phyloP scores from a whole-genome alignment of 1,140 invertebrate species.

The Heliconius eleuchia region DNA sequence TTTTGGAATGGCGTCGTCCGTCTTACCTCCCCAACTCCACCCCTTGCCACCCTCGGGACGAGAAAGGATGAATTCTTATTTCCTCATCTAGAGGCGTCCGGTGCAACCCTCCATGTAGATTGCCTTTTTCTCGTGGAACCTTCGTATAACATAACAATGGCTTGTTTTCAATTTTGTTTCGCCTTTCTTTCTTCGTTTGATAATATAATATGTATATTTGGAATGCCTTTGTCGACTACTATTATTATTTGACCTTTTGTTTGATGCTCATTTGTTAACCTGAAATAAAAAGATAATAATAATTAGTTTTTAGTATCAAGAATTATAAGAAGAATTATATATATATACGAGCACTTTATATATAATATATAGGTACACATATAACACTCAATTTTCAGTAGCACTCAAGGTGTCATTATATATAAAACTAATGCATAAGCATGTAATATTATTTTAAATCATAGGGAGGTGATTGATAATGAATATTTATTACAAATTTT shows the following conservation, averaged over 20 bases:
- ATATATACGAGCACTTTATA: no score
- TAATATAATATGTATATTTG: constrained; percentile 50
- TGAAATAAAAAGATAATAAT: no score
- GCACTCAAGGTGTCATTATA: no score
- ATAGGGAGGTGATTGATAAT: no score
- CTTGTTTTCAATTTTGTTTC: constrained; percentile 80
- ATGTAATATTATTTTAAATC: no score
- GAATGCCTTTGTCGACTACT: constrained; percentile 21
- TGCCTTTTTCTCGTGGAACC: constrained; percentile 76
- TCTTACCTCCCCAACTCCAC: constrained; percentile 65
- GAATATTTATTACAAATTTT: no score
- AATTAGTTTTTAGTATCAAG: no score
- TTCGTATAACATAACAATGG: constrained; percentile 79
- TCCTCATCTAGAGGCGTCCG: constrained; percentile 78
- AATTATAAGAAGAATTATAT: no score
- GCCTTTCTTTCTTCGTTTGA: constrained; percentile 55
- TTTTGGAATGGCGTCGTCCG: constrained; percentile 82
- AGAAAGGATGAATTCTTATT: constrained; percentile 82
- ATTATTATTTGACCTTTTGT: neutral
- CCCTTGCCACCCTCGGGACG: constrained; percentile 54
- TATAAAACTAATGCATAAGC: no score
- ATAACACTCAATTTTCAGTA: no score
- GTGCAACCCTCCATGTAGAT: constrained; percentile 78
- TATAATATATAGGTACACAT: no score
- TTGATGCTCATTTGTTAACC: neutral